Base-by-base conservation (phyloP, 2,797 vertebrate genomes). In the Champsocephalus esox region DNA sequence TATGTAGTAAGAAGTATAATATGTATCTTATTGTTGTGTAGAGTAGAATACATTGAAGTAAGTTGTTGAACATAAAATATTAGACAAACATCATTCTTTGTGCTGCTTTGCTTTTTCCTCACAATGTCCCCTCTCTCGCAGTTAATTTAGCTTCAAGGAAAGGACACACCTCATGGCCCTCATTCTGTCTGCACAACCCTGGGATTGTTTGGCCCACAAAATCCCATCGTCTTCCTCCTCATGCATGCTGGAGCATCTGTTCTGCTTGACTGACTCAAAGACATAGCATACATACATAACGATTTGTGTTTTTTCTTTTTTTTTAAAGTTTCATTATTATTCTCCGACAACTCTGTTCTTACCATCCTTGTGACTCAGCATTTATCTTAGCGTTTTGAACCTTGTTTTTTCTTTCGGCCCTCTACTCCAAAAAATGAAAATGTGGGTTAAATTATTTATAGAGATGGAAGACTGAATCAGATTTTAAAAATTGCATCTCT, bases 371-470 rank as follows among this genome's bases (percentile, higher is more conserved):
- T 87, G 81, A 87, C 77, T 82, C 73, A 75, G 75, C 70, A 54
- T 43, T 73, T 73, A 85, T 83, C 61, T 34, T 43, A 19, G 61
- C 60, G 54, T 64, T 76, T 51, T 72, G 59, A 46, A 79, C 71
- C 19, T 58, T 58, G 51, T 70, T 75, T 9, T 12, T 56, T 19
- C 32, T 43, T 45, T 56, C 24, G n/a, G 34, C 44, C 66, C 44
- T 75, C 13, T 49, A n/a, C 13, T 57, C 46, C 14, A 50, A 24
- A 24, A 24, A 24, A 24, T 24, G 24, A 38, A 56, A 49, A 74
- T 44, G 61, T n/a, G 1, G 6, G 16, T 51, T 87, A 76, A 85
- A 89, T 84, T 65, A 85, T 90, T 88, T 56, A 92, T 83, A 48
- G 45, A 54, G 52, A 50, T 7, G 58, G 32, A 79, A 60, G 19